Evolutionary conservation across 2,797 vertebrate species (phyloP), one percentile per base, ranked within the genome.

Genomic region (Myripristis jacobus): DNA sequence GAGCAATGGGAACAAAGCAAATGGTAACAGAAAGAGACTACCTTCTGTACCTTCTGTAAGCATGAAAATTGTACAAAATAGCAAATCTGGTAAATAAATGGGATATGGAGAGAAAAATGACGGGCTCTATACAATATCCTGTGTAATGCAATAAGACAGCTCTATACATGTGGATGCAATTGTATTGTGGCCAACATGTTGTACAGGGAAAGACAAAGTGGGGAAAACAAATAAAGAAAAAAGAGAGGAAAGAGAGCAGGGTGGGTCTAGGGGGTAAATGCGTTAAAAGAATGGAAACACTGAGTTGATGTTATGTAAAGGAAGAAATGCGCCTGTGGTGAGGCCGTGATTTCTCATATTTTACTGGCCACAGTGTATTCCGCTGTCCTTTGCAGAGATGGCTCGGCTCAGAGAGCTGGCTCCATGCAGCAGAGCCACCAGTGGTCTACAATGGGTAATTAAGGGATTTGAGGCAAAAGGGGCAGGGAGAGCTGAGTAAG

Each of bases 391-490:
- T 41, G 9, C 65, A 60, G 68, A 67, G 52, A 59, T 62, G 63
- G 27, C 56, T 79, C 36, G 9, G 16, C 34, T 56, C 22, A 13
- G 53, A 62, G 51, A 54, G 58, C 62, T 64, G 52, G 74, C 72
- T 57, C 44, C 63, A 71, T 82, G 72, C 61, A 21, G 64, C 65
- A 27, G 64, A 66, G 74, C 79, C 50, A 67, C 51, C 66, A 77
- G 72, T 43, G 36, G 44, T 81, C 63, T 69, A 81, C 83, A 79
- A 61, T 54, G 46, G 46, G 62, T 82, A 90, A 87, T 89, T 89
- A 88, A 73, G 83, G 80, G 87, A 85, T 90, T 82, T 86, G 58
- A 80, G 82, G 74, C 21, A 3, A 62, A 31, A 34, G 80, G 62
- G 50, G 51, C 50, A 71, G 51, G 47, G 62, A 77, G 57, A 55